A percentile compares a stretch with the other conserved stretches of the same genome.
These are phyloP conservation scores for Dynastes maya DNA, from an alignment of 2,888 invertebrate genomes.

Conservation along the genomic window DNA sequence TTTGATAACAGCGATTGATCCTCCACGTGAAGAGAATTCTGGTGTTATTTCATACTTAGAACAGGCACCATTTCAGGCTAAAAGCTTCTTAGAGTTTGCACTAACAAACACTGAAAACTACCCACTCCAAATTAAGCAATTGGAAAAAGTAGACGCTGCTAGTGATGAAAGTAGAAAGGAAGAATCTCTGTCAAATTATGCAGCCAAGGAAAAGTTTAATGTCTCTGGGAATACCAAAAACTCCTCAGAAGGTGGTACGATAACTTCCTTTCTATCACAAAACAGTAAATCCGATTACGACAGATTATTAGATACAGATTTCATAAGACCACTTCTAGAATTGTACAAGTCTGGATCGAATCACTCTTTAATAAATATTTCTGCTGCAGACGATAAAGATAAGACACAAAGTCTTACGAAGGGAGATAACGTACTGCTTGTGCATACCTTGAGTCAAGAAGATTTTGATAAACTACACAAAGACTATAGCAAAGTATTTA, in stretches of 20 bases:
- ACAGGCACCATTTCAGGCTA: constrained; percentile 25
- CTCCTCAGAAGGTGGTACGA: background rate
- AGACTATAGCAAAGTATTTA: constrained; percentile 10
- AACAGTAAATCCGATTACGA: constrained; percentile 65
- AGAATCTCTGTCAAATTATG: background rate
- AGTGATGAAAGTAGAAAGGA: background rate
- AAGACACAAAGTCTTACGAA: constrained; percentile 26
- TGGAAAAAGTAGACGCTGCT: background rate
- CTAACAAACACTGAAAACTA: background rate
- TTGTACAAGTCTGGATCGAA: constrained; percentile 60
- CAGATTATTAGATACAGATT: constrained; percentile 65
- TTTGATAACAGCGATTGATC: constrained; percentile 69
- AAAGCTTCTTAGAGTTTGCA: constrained; percentile 16
- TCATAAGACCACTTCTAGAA: constrained; percentile 65
- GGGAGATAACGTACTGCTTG: constrained; percentile 32
- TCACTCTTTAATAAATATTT: constrained; percentile 14
- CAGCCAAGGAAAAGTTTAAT: background rate
- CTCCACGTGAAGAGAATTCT: constrained; percentile 63
- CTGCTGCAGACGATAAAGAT: constrained; percentile 2
- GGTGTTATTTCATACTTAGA: constrained; percentile 57
- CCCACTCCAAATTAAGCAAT: constrained; percentile 10
- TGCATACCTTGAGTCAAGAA: constrained; percentile 31
- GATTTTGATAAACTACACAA: constrained; percentile 24
- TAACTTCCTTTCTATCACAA: constrained; percentile 58
- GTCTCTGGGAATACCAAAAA: constrained; percentile 27